These are phyloP conservation scores for Thymelicus lineola DNA, from an alignment of 2,888 invertebrate species.

Conservation along the genomic window DNA sequence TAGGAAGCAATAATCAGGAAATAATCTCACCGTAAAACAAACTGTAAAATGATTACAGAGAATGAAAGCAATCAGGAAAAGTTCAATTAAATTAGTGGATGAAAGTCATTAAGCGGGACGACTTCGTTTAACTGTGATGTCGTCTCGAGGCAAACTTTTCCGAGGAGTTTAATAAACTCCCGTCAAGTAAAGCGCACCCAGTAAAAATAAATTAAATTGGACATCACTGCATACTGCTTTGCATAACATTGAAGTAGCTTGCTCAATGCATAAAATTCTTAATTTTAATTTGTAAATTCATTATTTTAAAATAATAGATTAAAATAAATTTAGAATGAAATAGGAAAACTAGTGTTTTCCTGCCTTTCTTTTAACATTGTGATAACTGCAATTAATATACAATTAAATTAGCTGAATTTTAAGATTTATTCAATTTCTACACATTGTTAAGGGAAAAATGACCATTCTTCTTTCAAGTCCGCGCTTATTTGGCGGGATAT, in stretches of 20 bases:
- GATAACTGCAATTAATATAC: no score
- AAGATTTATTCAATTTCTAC: no score
- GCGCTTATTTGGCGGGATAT: no score
- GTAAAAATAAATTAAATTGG: background rate
- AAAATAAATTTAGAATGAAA: no score
- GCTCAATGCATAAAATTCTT: no score
- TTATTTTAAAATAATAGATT: no score
- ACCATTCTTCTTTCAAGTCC: no score
- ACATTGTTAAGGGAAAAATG: no score
- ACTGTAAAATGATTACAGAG: constrained; percentile 28
- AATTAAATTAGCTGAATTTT: no score
- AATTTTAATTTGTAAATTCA: no score
- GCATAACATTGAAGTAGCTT: background rate
- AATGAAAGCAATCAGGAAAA: constrained; percentile 53
- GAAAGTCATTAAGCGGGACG: constrained; percentile 54
- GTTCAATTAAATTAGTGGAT: constrained; percentile 57
- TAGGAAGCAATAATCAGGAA: background rate
- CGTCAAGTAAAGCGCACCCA: constrained; percentile 5
- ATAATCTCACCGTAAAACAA: constrained; percentile 1
- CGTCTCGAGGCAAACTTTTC: constrained; percentile 16
- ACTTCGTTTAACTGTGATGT: constrained; percentile 40
- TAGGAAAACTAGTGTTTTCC: no score
- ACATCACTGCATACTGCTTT: background rate
- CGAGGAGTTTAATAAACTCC: constrained; percentile 13
- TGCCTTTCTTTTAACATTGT: no score